Conservation (phyloP, 2,888 invertebrate species). For the Mylabris sibirica region DNA sequence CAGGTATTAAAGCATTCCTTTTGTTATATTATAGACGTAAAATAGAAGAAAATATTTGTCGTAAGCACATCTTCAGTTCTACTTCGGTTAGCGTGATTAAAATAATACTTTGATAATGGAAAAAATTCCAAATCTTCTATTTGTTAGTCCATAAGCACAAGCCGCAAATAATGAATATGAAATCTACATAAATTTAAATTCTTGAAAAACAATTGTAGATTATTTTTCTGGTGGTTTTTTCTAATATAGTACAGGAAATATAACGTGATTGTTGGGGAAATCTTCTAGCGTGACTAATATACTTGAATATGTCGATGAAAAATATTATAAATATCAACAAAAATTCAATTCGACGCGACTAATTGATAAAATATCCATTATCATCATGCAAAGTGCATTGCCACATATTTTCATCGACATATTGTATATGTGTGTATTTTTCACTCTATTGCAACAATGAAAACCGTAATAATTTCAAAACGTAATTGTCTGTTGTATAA, state of each 20-base stretch:
- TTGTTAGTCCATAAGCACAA: background rate
- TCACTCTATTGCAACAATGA: background rate
- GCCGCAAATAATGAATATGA: background rate
- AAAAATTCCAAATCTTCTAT: background rate
- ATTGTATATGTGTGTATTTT: too few relatives aligned
- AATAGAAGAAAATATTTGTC: too few relatives aligned
- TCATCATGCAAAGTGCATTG: background rate
- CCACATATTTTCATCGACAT: background rate
- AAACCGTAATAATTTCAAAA: background rate
- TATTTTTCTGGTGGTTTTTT: background rate
- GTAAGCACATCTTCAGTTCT: too few relatives aligned
- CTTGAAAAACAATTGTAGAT: background rate
- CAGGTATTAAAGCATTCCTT: too few relatives aligned
- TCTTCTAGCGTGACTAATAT: background rate
- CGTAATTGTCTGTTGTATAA: background rate
- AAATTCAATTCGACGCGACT: background rate
- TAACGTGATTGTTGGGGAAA: background rate
- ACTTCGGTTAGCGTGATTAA: too few relatives aligned
- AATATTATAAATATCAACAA: background rate
- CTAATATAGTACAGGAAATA: background rate
- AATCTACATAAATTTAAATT: slow-evolving; percentile 3
- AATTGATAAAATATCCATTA: slow-evolving; percentile 12
- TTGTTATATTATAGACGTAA: too few relatives aligned
- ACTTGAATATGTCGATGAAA: background rate
- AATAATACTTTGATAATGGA: too few relatives aligned